phyloP scores from a whole-genome alignment of 2,113 vertebrate genomes.

The Xenopus laevis region DNA sequence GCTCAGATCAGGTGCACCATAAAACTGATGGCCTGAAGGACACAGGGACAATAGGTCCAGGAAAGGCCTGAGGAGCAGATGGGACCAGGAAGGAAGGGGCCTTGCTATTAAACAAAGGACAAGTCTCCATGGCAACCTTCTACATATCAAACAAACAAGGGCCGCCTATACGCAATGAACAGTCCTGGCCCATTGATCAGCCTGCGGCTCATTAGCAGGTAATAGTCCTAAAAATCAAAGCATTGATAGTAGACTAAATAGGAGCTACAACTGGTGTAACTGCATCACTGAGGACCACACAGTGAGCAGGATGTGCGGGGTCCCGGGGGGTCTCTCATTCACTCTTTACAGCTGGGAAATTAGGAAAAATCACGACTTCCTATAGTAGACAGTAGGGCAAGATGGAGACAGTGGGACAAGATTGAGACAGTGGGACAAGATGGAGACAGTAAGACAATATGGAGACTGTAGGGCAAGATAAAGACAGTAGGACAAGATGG shows the following conservation, averaged over 20 bases:
- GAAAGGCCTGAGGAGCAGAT: conserved; percentile 29
- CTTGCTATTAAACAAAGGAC: conserved; percentile 21
- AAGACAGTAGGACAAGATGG: too few species aligned
- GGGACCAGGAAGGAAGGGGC: conserved; percentile 37
- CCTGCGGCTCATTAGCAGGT: conserved; percentile 20
- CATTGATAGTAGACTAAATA: background rate
- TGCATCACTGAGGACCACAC: conserved; percentile 20
- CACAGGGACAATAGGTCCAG: conserved; percentile 25
- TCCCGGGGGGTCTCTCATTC: background rate
- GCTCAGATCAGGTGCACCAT: conserved; percentile 32
- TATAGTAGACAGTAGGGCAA: too few species aligned
- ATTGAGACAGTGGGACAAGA: too few species aligned
- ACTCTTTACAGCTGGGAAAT: background rate
- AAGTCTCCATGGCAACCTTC: conserved; percentile 18
- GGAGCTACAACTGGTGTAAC: background rate
- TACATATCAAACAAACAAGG: conserved; percentile 20
- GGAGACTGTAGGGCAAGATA: too few species aligned
- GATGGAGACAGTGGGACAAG: too few species aligned
- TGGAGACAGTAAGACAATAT: too few species aligned
- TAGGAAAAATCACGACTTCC: background rate
- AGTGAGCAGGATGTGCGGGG: background rate
- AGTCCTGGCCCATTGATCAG: background rate
- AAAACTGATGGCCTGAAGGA: conserved; percentile 20
- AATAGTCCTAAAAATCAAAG: conserved; percentile 14
- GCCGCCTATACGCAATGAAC: background rate